These are phyloP conservation scores for Harpagoxenus sublaevis DNA, from an alignment of 2,888 invertebrate species.

Conservation along the genomic window DNA sequence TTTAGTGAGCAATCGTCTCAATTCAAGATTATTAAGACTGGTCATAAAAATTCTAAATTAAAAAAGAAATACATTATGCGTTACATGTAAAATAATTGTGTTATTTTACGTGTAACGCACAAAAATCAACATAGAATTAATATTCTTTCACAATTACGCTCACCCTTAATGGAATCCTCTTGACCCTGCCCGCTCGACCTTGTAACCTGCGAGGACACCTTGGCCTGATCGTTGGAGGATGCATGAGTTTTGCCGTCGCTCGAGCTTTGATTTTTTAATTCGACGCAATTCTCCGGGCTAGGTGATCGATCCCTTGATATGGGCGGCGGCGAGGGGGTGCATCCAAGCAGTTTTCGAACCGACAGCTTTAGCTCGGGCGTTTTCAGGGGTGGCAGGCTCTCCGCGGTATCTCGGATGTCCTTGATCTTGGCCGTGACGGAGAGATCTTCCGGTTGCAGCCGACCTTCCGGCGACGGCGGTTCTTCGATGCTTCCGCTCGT, in stretches of 20 bases:
- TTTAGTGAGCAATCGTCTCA: neutral
- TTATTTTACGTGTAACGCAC: neutral
- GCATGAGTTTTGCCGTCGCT: conserved; percentile 53
- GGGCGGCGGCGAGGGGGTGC: conserved; percentile 82
- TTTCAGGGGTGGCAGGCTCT: conserved; percentile 70
- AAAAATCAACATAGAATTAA: neutral
- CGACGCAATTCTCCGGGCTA: conserved; percentile 70
- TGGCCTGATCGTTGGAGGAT: conserved; percentile 57
- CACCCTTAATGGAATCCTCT: conserved; percentile 70
- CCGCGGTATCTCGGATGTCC: conserved; percentile 63
- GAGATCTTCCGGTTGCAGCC: conserved; percentile 82
- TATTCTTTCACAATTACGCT: conserved; percentile 28
- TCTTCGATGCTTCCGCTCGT: conserved; percentile 66
- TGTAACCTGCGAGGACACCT: conserved; percentile 67
- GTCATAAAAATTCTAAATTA: neutral
- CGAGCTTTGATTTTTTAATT: conserved; percentile 59
- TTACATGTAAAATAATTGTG: neutral
- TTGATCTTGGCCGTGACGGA: conserved; percentile 79
- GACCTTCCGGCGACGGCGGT: conserved; percentile 79
- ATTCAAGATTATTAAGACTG: neutral
- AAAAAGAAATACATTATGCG: too few species aligned
- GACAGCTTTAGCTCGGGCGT: conserved; percentile 83
- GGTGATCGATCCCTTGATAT: conserved; percentile 74
- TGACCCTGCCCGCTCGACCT: conserved; percentile 63
- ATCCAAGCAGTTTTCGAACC: conserved; percentile 82